Percentiles rank a stretch among this genome's conserved stretches.
Evolutionary conservation across 1,140 invertebrate genomes (phyloP).

Genomic region (Alviniconcha marisindica): DNA sequence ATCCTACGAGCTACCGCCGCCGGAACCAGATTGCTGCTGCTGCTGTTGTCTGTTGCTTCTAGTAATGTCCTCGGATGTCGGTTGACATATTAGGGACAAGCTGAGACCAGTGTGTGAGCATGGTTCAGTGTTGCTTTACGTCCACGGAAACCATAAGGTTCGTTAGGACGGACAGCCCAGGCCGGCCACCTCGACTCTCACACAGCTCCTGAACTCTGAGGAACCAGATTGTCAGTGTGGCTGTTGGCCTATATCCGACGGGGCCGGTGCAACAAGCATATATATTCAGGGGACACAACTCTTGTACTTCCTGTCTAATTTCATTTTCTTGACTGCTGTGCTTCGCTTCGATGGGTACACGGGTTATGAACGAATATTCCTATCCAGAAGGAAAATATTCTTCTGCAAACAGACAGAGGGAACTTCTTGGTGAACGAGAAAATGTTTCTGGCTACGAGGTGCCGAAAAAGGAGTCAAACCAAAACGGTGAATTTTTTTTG

Average conservation of each 20-base stretch:
- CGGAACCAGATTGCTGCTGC: too few species aligned
- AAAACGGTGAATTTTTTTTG: constrained; percentile 1
- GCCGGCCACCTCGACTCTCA: not conserved
- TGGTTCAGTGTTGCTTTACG: not conserved
- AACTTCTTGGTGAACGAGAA: not conserved
- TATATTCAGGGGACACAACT: constrained; percentile 25
- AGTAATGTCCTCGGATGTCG: too few species aligned
- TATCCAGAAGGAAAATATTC: constrained; percentile 34
- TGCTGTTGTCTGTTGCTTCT: too few species aligned
- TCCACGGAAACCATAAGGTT: not conserved
- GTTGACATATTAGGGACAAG: too few species aligned
- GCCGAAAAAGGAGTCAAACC: constrained; percentile 21
- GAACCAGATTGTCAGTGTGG: not conserved
- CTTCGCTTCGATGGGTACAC: constrained; percentile 42
- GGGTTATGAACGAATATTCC: constrained; percentile 48
- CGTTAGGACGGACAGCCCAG: not conserved
- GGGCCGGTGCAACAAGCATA: not conserved
- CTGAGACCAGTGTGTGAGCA: too few species aligned
- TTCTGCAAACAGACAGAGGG: constrained; percentile 17
- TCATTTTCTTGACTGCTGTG: not conserved
- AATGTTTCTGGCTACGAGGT: not conserved
- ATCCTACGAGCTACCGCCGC: too few species aligned
- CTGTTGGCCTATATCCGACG: not conserved
- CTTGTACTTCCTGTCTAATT: not conserved
- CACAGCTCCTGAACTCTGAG: not conserved